Evolutionary conservation across 2,797 vertebrate species (phyloP).

Genomic region (Carduelis carduelis): DNA sequence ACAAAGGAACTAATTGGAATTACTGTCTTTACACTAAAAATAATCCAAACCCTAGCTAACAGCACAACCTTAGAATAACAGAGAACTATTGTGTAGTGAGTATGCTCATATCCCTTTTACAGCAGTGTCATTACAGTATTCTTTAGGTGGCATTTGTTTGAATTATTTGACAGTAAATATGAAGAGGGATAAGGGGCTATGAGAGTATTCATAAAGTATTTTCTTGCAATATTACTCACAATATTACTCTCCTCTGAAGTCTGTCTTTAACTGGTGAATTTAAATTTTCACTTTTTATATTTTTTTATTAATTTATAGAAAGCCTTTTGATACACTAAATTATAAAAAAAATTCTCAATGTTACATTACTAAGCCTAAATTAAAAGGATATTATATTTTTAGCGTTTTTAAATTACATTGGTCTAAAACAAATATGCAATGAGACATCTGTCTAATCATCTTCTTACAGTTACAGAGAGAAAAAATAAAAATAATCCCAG

Average conservation of each 20-base stretch:
- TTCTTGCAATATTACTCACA: not conserved
- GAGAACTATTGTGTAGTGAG: not conserved
- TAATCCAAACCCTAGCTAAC: not conserved
- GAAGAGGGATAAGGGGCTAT: not conserved
- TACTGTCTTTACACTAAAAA: not conserved
- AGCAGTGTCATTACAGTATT: not conserved
- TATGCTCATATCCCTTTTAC: not conserved
- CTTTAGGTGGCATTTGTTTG: not conserved
- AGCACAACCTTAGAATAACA: not conserved
- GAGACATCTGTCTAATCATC: constrained; percentile 23
- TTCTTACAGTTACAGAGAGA: not conserved
- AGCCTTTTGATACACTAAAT: not conserved
- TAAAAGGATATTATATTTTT: not conserved
- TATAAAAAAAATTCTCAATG: not conserved
- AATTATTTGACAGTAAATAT: not conserved
- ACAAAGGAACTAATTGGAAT: not conserved
- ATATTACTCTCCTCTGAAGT: not conserved
- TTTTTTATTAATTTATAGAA: not conserved
- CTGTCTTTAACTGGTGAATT: not conserved
- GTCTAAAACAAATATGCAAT: constrained; percentile 21
- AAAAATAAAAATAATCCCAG: not conserved
- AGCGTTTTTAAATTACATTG: not conserved
- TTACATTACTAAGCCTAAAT: not conserved
- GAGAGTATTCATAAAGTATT: not conserved
- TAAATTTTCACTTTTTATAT: not conserved